Base-by-base conservation (phyloP, 2,888 invertebrate species). In the Hypolimnas misippus region DNA sequence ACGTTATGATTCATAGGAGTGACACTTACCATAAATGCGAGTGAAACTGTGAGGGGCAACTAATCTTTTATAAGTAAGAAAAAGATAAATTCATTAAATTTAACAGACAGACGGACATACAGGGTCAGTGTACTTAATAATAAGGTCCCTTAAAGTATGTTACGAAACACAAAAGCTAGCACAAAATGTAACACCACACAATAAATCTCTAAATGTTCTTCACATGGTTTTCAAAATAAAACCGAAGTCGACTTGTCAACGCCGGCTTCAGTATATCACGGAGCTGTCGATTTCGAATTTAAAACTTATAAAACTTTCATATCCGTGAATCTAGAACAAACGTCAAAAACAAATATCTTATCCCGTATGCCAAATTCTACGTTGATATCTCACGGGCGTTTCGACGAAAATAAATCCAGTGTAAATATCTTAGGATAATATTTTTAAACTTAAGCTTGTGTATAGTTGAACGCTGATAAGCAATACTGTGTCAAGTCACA, bases 221-320 rank as follows among this genome's bases (percentile, higher is more conserved):
- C 29, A 8, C 8, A 49, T n/a, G 10, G 29, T 25, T 49, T 49
- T 8, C 12, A n/a, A 42, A 42, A 19, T 12, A 16, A 14, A 25
- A 29, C 25, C 14, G n/a, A 6, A 25, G 29, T 49, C 16, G 49
- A 49, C 49, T 49, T 49, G 25, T 46, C 21, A 19, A 46, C 21
- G 12, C 3, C 7, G 10, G 4, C 19, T 29, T 49, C 49, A 12
- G 49, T 49, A 49, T 49, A 29, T 49, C 49, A 29, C 25, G n/a
- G 14, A 29, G 29, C 49, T 29, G 49, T 49, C 49, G 49, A 25
- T 29, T 49, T 49, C 14, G 29, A 49, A 49, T 49, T 49, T 49
- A 49, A 38, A 49, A 49, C 25, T 49, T 49, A 29, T 49, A 49
- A 49, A 29, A 29, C 25, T 49, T 49, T 25, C 49, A 29, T 29